phyloP scores from a whole-genome alignment of 2,113 vertebrate genomes.

The Pseudorasbora parva region DNA sequence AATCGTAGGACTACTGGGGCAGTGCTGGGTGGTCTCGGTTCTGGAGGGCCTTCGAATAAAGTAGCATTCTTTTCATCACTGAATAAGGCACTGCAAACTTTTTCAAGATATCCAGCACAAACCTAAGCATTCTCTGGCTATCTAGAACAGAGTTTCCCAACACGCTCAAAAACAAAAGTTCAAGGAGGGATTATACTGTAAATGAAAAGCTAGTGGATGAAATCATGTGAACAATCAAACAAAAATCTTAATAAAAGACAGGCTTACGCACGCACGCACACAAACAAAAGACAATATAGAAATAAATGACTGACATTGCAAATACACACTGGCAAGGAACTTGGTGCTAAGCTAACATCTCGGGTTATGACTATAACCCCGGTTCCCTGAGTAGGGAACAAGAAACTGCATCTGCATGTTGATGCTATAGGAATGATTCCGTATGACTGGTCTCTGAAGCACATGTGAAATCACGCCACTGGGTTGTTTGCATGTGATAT shows the following conservation, averaged over 20 bases:
- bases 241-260: constrained; percentile 12
- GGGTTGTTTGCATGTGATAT: too few relatives aligned
- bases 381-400: too few relatives aligned
- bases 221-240: not conserved
- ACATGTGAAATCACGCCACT: too few relatives aligned
- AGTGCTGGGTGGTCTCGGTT: constrained; percentile 59
- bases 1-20: constrained; percentile 54
- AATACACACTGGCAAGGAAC: constrained; percentile 64
- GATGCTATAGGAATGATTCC: too few relatives aligned
- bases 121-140: constrained; percentile 33
- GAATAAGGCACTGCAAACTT: not conserved
- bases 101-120: constrained; percentile 37
- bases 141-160: constrained; percentile 51
- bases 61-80: constrained; percentile 50
- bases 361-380: not conserved
- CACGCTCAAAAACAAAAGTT: constrained; percentile 40
- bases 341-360: constrained; percentile 69
- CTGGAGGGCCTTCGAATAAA: constrained; percentile 63
- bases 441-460: too few relatives aligned
- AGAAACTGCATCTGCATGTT: too few relatives aligned
- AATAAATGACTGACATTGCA: constrained; percentile 58
- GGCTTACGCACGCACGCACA: too few relatives aligned
- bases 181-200: not conserved
- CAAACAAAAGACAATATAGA: constrained; percentile 29
- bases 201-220: not conserved